Conservation (phyloP, 2,113 vertebrate species). For the Erpornis zantholeuca region DNA sequence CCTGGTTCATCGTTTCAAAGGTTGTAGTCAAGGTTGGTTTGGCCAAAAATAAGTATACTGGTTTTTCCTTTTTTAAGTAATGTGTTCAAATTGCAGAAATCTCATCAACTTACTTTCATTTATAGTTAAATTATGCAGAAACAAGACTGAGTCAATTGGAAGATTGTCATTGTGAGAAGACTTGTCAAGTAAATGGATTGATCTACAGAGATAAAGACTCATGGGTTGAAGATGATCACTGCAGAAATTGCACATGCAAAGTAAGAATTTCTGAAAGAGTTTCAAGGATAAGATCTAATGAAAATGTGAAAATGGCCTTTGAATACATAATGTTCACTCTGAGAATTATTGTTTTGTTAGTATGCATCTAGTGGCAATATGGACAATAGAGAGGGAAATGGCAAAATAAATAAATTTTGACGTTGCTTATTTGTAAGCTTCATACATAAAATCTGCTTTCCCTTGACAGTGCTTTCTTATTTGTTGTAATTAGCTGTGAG, state of each 20-base stretch:
- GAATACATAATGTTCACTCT: not conserved
- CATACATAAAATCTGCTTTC: not conserved
- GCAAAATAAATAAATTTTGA: not conserved
- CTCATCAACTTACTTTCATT: conserved; percentile 56
- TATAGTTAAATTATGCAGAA: conserved; percentile 94
- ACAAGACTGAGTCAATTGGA: conserved; percentile 93
- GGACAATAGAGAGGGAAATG: not conserved
- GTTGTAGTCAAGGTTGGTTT: not conserved
- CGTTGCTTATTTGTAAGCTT: not conserved
- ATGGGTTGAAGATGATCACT: conserved; percentile 92
- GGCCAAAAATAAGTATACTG: not conserved
- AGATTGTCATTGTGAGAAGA: conserved; percentile 94
- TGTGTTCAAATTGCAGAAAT: conserved; percentile 33
- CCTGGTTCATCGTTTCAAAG: not conserved
- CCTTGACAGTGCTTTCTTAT: not conserved
- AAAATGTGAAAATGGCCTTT: not conserved
- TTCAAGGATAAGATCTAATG: not conserved
- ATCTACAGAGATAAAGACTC: conserved; percentile 89
- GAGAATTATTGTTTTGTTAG: not conserved
- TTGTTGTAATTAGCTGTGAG: not conserved
- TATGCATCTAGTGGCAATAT: not conserved
- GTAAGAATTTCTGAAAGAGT: conserved; percentile 69
- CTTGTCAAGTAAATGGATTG: conserved; percentile 85
- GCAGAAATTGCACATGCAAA: conserved; percentile 91
- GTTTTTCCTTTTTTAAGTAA: not conserved